These are phyloP conservation scores for Acleris sparsana DNA, from an alignment of 2,888 invertebrate genomes.

Conservation along the genomic window DNA sequence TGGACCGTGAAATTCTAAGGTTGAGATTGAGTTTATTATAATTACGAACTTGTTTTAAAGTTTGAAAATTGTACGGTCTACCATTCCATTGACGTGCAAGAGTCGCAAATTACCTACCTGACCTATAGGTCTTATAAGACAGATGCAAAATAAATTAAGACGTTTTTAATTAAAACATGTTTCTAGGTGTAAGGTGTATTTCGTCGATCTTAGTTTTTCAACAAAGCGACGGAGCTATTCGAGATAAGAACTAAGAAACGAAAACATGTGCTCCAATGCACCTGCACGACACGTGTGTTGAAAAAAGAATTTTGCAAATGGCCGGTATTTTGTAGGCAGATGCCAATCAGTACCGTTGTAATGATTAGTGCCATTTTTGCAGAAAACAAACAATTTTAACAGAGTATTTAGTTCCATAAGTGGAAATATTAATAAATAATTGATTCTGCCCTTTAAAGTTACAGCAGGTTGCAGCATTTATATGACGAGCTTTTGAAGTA, in stretches of 20 bases:
- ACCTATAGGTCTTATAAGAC: no score
- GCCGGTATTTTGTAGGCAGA: conserved; percentile 14
- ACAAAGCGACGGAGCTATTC: neutral
- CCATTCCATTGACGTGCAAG: no score
- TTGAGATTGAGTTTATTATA: conserved; percentile 10
- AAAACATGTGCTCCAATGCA: conserved; percentile 30
- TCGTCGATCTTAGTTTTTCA: neutral
- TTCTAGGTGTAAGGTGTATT: neutral
- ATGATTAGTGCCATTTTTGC: neutral
- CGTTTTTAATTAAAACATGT: neutral
- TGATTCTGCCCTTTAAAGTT: no score
- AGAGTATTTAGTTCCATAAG: no score
- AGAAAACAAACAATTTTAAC: neutral
- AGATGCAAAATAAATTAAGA: neutral
- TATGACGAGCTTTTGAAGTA: no score
- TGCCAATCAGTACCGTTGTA: conserved; percentile 6
- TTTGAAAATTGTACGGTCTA: no score
- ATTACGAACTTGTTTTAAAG: neutral
- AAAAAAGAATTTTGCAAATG: conserved; percentile 28
- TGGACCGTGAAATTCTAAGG: conserved; percentile 27
- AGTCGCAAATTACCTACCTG: no score
- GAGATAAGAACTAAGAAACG: conserved; percentile 16
- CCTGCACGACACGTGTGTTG: conserved; percentile 32
- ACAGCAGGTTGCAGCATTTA: no score
- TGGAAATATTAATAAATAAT: no score